Evolutionary conservation across 2,113 vertebrate species (phyloP).

Genomic region (Crotalus horridus): DNA sequence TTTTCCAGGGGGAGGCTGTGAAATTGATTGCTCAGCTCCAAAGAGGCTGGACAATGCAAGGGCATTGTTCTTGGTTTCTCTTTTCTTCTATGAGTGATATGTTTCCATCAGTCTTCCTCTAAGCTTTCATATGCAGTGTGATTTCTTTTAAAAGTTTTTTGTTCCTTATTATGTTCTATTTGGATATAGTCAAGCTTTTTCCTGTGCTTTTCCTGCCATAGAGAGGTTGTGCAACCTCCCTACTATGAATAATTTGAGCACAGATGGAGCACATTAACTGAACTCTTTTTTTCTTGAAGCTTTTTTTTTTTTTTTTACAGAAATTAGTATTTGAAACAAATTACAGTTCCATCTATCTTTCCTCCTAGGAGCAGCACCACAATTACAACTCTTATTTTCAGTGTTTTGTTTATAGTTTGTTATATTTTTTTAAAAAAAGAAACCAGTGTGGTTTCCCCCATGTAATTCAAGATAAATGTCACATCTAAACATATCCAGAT

Average conservation of each 20-base stretch:
- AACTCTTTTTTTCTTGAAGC: constrained; percentile 46
- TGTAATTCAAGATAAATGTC: constrained; percentile 4
- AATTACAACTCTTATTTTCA: constrained; percentile 41
- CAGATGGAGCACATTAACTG: constrained; percentile 27
- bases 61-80: too few relatives aligned
- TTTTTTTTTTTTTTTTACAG: constrained; percentile 33
- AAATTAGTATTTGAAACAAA: constrained; percentile 49
- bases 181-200: neutral
- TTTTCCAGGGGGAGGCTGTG: too few relatives aligned
- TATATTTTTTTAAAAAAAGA: neutral
- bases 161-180: too few relatives aligned
- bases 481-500: neutral
- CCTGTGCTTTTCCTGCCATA: neutral
- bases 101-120: too few relatives aligned
- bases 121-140: too few relatives aligned
- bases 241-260: neutral
- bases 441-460: neutral
- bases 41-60: too few relatives aligned
- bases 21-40: too few relatives aligned
- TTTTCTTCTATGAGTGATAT: too few relatives aligned
- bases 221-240: fast-evolving
- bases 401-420: constrained; percentile 46
- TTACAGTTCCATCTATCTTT: constrained; percentile 48
- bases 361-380: constrained; percentile 56
- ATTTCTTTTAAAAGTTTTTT: too few relatives aligned